phyloP scores from a whole-genome alignment of 1,140 invertebrate genomes.

The Apocrypta bakeri region DNA sequence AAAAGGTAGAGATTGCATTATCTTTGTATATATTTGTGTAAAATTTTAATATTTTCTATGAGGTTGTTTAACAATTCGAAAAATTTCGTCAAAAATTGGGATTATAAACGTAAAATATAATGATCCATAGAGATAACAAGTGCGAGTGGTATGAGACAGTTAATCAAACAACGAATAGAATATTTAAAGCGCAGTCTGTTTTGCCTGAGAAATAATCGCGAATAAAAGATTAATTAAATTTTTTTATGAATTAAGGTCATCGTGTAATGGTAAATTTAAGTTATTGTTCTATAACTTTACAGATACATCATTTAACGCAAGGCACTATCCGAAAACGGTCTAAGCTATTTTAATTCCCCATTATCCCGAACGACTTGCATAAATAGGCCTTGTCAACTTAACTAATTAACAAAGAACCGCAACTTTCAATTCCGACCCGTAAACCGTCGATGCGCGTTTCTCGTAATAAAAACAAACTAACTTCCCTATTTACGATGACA shows the following conservation, averaged over 20 bases:
- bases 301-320: too few relatives aligned
- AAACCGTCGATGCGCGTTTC: not conserved
- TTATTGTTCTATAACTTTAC: too few relatives aligned
- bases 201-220: not conserved
- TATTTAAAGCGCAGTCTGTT: not conserved
- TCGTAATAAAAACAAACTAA: not conserved
- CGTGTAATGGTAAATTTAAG: not conserved
- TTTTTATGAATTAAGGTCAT: not conserved
- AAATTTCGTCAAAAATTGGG: not conserved
- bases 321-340: not conserved
- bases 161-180: not conserved
- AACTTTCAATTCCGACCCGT: not conserved
- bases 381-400: not conserved
- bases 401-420: not conserved
- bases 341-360: not conserved
- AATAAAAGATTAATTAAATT: not conserved
- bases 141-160: too few relatives aligned
- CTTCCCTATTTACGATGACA: not conserved
- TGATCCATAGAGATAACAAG: too few relatives aligned
- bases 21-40: not conserved
- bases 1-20: not conserved
- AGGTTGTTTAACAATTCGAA: not conserved
- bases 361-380: too few relatives aligned
- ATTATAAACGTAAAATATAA: too few relatives aligned
- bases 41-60: not conserved